Evolutionary conservation across 2,888 invertebrate genomes (phyloP).

Genomic region (Cybosia mesomella): DNA sequence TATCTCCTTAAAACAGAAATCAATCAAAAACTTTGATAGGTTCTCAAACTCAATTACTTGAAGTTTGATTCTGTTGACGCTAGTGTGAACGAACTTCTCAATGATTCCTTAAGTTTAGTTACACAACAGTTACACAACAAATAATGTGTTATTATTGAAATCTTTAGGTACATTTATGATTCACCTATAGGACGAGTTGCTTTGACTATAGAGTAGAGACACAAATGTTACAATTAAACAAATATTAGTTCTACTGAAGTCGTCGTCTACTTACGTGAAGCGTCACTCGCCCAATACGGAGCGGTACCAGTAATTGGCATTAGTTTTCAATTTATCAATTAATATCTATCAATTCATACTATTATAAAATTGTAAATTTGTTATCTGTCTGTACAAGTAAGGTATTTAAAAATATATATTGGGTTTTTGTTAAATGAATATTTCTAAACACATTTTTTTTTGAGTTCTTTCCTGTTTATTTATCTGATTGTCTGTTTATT

Average conservation of each 20-base stretch:
- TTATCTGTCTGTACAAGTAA: too few relatives aligned
- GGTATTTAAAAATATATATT: too few relatives aligned
- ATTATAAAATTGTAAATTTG: too few relatives aligned
- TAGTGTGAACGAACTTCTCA: constrained; percentile 22
- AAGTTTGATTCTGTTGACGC: constrained; percentile 28
- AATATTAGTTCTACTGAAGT: not conserved
- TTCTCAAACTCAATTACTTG: constrained; percentile 40
- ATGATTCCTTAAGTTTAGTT: constrained; percentile 33
- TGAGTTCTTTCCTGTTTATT: too few relatives aligned
- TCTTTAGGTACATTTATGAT: not conserved
- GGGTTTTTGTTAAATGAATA: too few relatives aligned
- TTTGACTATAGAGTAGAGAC: not conserved
- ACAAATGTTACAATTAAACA: not conserved
- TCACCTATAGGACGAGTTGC: not conserved
- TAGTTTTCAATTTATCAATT: too few relatives aligned
- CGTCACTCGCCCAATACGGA: too few relatives aligned
- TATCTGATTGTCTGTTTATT: too few relatives aligned
- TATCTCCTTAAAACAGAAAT: constrained; percentile 45
- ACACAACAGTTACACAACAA: constrained; percentile 8
- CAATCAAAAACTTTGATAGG: constrained; percentile 47
- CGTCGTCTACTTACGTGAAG: too few relatives aligned
- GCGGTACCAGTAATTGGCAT: too few relatives aligned
- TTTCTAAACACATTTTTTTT: too few relatives aligned
- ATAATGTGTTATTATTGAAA: not conserved
- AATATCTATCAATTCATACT: too few relatives aligned